Percentiles rank a stretch among this genome's conserved stretches.
phyloP scores from a whole-genome alignment of 2,888 invertebrate species.

The Brachyptera putata region DNA sequence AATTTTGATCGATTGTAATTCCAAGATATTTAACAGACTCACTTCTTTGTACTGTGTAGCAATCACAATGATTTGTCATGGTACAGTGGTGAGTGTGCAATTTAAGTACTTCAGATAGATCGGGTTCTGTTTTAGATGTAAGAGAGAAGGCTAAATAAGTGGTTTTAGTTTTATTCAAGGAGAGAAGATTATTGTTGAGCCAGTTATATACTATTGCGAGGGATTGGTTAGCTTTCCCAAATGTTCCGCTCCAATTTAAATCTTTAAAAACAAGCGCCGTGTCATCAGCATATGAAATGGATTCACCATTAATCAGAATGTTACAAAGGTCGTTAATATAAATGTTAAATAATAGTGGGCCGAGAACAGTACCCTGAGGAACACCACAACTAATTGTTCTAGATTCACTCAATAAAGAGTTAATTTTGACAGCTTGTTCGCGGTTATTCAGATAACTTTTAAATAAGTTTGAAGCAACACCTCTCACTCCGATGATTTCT shows the following conservation, averaged over 20 bases:
- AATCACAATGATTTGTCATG: background rate
- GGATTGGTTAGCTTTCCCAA: background rate
- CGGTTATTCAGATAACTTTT: conserved; percentile 28
- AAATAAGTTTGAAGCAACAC: conserved; percentile 21
- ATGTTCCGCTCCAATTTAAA: background rate
- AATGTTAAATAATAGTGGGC: conserved; percentile 29
- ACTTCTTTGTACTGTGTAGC: background rate
- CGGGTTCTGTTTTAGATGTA: background rate
- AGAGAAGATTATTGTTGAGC: background rate
- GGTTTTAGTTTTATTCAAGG: background rate
- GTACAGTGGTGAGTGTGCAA: background rate
- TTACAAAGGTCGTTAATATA: conserved; percentile 32
- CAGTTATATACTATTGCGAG: background rate
- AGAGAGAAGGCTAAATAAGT: background rate
- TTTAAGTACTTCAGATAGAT: background rate
- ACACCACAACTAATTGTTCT: conserved; percentile 22
- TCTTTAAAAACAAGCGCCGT: conserved; percentile 3
- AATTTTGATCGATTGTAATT: background rate
- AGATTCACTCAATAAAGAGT: conserved; percentile 12
- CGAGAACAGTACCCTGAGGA: too few species aligned
- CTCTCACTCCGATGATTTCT: conserved; percentile 25
- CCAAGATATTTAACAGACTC: background rate
- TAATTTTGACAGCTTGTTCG: conserved; percentile 27
- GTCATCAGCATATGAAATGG: conserved; percentile 26
- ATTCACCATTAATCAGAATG: conserved; percentile 17